Conservation (phyloP, 2,797 vertebrate species). For the Tenualosa ilisha region DNA sequence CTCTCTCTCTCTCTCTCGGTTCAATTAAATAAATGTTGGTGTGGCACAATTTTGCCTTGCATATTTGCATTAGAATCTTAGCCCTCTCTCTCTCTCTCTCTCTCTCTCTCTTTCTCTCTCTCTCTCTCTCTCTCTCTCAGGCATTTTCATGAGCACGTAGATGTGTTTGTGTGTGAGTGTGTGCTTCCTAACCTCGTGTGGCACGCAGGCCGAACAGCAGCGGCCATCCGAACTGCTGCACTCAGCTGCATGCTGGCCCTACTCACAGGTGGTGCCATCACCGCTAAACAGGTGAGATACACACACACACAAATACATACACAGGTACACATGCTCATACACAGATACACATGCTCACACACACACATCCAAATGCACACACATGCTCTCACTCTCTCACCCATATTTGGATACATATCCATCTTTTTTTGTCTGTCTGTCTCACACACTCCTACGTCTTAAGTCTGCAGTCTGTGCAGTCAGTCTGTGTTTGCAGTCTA, state of each 20-base stretch:
- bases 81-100: not conserved
- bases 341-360: not conserved
- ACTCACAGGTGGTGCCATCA: conserved; percentile 76
- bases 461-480: not conserved
- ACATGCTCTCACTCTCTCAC: not conserved
- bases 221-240: conserved; percentile 84
- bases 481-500: not conserved
- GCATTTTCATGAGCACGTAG: conserved; percentile 76
- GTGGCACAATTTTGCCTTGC: too few relatives aligned
- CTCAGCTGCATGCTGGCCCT: conserved; percentile 91
- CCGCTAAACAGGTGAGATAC: conserved; percentile 77
- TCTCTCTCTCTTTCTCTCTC: not conserved
- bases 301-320: not conserved
- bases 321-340: not conserved
- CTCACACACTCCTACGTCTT: not conserved
- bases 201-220: conserved; percentile 85
- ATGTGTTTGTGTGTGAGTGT: conserved; percentile 80
- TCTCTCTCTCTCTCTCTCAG: conserved; percentile 61
- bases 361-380: not conserved
- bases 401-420: not conserved
- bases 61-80: too few relatives aligned
- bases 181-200: conserved; percentile 92
- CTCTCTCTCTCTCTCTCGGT: too few relatives aligned
- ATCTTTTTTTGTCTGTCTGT: not conserved
- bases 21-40: too few relatives aligned